Percentiles rank a stretch among this genome's conserved stretches.
These are phyloP conservation scores for Notocelia uddmanniana DNA, from an alignment of 2,888 invertebrate genomes.

Conservation along the genomic window DNA sequence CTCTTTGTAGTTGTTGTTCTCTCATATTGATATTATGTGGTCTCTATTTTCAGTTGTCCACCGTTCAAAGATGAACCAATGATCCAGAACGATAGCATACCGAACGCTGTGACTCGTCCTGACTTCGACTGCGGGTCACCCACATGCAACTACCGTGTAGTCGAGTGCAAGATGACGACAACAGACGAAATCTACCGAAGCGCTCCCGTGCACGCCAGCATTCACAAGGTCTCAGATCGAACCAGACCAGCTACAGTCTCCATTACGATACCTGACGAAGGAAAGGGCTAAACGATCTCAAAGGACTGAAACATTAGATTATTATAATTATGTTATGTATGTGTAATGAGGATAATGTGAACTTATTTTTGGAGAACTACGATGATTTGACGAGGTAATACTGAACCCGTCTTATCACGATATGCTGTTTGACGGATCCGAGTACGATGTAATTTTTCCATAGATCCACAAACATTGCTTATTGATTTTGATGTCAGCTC, in stretches of 20 bases:
- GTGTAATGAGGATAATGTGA: slow-evolving; percentile 58
- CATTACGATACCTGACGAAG: slow-evolving; percentile 86
- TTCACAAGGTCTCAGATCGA: slow-evolving; percentile 62
- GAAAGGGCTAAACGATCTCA: slow-evolving; percentile 75
- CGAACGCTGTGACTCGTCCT: slow-evolving; percentile 72
- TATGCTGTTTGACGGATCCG: slow-evolving; percentile 6
- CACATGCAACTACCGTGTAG: slow-evolving; percentile 78
- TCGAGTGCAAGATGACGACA: slow-evolving; percentile 81
- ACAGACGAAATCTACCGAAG: slow-evolving; percentile 73
- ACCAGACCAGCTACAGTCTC: slow-evolving; percentile 83
- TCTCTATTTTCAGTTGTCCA: slow-evolving; percentile 70
- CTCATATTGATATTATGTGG: background rate
- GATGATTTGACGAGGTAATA: slow-evolving; percentile 55
- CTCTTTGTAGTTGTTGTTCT: too few relatives aligned
- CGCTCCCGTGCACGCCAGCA: slow-evolving; percentile 57
- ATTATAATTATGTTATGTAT: slow-evolving; percentile 58
- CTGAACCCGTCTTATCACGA: slow-evolving; percentile 32
- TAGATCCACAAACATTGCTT: slow-evolving; percentile 46
- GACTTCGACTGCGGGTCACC: slow-evolving; percentile 79
- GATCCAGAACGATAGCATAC: slow-evolving; percentile 70
- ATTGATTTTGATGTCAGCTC: slow-evolving; percentile 59
- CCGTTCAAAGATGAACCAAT: slow-evolving; percentile 77
- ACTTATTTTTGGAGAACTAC: slow-evolving; percentile 51
- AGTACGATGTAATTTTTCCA: slow-evolving; percentile 33
- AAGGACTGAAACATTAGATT: slow-evolving; percentile 54